phyloP scores from a whole-genome alignment of 2,888 invertebrate species.

The Leistus spinibarbis region DNA sequence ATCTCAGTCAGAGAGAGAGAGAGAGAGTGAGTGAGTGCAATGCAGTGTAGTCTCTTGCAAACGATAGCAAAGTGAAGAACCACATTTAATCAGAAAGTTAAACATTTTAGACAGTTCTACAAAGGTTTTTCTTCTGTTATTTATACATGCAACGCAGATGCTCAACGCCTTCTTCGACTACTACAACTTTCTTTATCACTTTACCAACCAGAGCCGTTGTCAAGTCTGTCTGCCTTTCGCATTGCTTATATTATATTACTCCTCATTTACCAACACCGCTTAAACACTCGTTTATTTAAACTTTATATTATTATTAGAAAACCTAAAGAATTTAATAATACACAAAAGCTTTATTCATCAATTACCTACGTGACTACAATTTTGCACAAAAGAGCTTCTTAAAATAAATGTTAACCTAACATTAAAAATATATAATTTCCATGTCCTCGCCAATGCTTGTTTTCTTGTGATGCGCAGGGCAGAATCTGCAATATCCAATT shows the following conservation, averaged over 20 bases:
- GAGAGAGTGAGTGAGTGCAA: neutral
- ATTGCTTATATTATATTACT: neutral
- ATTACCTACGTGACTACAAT: too few relatives aligned
- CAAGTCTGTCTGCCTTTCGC: neutral
- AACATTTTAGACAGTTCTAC: slow-evolving; percentile 32
- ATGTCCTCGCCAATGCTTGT: too few relatives aligned
- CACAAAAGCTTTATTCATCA: too few relatives aligned
- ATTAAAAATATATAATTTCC: too few relatives aligned
- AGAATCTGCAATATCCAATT: neutral
- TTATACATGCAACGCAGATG: slow-evolving; percentile 37
- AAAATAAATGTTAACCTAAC: too few relatives aligned
- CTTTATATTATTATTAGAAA: neutral
- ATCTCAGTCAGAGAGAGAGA: slow-evolving; percentile 36
- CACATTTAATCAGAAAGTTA: slow-evolving; percentile 37
- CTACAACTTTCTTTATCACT: neutral
- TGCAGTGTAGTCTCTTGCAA: neutral
- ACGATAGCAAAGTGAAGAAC: neutral
- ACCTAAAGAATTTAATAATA: too few relatives aligned
- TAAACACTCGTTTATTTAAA: neutral
- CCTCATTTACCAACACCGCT: neutral
- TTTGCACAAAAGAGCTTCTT: too few relatives aligned
- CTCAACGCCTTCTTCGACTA: slow-evolving; percentile 34
- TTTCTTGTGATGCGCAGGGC: neutral
- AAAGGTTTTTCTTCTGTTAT: slow-evolving; percentile 37
- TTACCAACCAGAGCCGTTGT: neutral